A percentile compares a stretch with the other conserved stretches of the same genome.
Evolutionary conservation across 1,140 invertebrate genomes (phyloP).

Genomic region (Lasioglossum baleicum): DNA sequence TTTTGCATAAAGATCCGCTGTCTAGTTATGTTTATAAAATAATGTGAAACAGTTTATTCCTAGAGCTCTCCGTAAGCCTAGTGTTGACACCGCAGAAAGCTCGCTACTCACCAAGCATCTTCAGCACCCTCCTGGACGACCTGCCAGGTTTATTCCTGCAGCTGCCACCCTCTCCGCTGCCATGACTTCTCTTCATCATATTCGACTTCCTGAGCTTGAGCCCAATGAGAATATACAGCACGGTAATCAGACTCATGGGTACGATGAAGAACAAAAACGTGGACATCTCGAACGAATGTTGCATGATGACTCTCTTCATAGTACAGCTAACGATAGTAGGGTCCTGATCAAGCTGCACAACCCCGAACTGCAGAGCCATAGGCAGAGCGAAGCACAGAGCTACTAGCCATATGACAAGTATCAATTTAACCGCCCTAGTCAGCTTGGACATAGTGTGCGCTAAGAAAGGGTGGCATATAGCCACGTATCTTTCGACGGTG

Average conservation of each 20-base stretch:
- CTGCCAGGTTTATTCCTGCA: constrained; percentile 69
- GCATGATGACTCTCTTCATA: constrained; percentile 83
- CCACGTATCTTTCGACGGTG: constrained; percentile 94
- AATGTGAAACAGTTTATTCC: too few species aligned
- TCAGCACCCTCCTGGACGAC: constrained; percentile 83
- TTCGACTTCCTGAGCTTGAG: constrained; percentile 85
- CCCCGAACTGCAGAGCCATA: constrained; percentile 87
- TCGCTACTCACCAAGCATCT: constrained; percentile 84
- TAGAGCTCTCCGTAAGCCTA: too few species aligned
- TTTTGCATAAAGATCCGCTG: too few species aligned
- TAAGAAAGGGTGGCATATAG: constrained; percentile 95
- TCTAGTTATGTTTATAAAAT: too few species aligned
- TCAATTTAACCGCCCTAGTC: constrained; percentile 85
- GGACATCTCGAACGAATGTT: constrained; percentile 91
- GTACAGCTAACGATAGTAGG: constrained; percentile 80
- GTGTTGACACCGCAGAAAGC: too few species aligned
- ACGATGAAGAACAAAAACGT: constrained; percentile 92
- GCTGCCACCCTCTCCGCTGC: constrained; percentile 45
- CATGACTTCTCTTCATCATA: constrained; percentile 78
- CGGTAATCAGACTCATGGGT: constrained; percentile 92
- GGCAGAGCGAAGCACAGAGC: constrained; percentile 89
- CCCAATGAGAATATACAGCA: constrained; percentile 90
- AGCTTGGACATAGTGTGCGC: constrained; percentile 92
- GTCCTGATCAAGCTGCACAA: constrained; percentile 78
- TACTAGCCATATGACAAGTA: constrained; percentile 86